Base-by-base conservation (phyloP, 2,113 vertebrate genomes). In the Takifugu bimaculatus region DNA sequence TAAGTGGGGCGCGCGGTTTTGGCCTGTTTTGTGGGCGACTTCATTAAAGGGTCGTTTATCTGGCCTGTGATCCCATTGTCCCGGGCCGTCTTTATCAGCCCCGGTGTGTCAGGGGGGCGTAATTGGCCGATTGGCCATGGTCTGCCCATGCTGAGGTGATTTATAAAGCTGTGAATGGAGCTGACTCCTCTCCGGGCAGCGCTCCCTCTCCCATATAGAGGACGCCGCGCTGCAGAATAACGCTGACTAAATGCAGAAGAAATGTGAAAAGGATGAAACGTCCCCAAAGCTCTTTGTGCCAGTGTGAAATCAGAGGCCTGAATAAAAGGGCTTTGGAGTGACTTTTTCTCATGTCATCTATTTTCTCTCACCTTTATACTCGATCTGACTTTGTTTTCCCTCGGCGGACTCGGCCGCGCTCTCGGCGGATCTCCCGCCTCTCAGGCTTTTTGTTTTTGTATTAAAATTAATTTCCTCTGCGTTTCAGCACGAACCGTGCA, bases 1-100 rank as follows among this genome's bases (percentile, higher is more conserved):
- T 96, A 97, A 96, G 94, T 97, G 94, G 94, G 90, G 89, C 89
- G 90, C 88, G 90, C 88, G 90, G 89, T 90, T 91, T 94, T 93
- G 95, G 94, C 95, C 95, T 95, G 95, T 97, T 97, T 95, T 94
- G 95, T 93, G 94, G 93, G 91, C 92, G 92, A 95, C 95, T 95
- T 93, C 95, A 97, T 98, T 98, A 98, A 96, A 98, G 94, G 94
- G 93, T 97, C 95, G 96, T 98, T 97, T 97, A 97, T 96, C 96
- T 97, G 95, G 92, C 94, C 94, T 96, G 94, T 97, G 95, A 96
- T 96, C 95, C 94, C 92, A 95, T 98, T 98, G 96, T 97, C 92
- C 92, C 51, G 85, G 71, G 85, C 93, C 94, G 94, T 96, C 96
- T 98, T 95, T 94, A 94, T 95, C 94, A 92, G 94, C 87, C 93